A percentile compares a stretch with the other conserved stretches of the same genome.
Conservation (phyloP, 2,113 vertebrate species). For the Panthera leo region DNA sequence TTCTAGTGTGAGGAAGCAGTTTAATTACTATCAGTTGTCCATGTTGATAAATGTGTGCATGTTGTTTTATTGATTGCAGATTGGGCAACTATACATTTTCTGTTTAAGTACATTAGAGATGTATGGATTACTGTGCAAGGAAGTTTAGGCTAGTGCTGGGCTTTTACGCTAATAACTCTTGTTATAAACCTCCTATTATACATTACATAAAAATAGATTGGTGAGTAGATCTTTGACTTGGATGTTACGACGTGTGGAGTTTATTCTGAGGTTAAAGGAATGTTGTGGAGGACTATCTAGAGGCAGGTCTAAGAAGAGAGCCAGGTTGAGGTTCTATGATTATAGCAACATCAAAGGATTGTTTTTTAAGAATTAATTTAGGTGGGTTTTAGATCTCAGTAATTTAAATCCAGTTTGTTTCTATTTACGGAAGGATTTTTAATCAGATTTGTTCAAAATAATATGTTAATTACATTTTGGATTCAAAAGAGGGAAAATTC, state of each 20-base stretch:
- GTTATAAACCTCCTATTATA: background rate
- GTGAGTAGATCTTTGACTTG: background rate
- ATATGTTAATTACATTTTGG: background rate
- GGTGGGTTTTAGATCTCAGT: background rate
- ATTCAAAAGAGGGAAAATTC: slow-evolving; percentile 24
- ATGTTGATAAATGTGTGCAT: background rate
- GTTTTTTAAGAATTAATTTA: slow-evolving; percentile 28
- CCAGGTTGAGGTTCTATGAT: background rate
- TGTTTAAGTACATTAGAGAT: slow-evolving; percentile 11
- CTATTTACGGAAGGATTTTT: slow-evolving; percentile 11
- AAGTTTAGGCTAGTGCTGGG: background rate
- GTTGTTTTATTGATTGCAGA: slow-evolving; percentile 34
- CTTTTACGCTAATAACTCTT: slow-evolving; percentile 4
- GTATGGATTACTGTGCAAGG: background rate
- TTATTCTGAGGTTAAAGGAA: background rate
- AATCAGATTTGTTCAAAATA: slow-evolving; percentile 16
- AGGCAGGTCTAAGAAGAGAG: background rate
- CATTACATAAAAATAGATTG: background rate
- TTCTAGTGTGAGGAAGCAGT: slow-evolving; percentile 10
- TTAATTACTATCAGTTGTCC: background rate
- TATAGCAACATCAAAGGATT: background rate
- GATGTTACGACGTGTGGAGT: background rate
- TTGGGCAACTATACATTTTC: background rate
- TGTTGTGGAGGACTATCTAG: background rate
- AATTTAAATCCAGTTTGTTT: slow-evolving; percentile 40